A percentile compares a stretch with the other conserved stretches of the same genome.
Conservation (phyloP, 2,888 invertebrate species). For the Asteroscopus sphinx region DNA sequence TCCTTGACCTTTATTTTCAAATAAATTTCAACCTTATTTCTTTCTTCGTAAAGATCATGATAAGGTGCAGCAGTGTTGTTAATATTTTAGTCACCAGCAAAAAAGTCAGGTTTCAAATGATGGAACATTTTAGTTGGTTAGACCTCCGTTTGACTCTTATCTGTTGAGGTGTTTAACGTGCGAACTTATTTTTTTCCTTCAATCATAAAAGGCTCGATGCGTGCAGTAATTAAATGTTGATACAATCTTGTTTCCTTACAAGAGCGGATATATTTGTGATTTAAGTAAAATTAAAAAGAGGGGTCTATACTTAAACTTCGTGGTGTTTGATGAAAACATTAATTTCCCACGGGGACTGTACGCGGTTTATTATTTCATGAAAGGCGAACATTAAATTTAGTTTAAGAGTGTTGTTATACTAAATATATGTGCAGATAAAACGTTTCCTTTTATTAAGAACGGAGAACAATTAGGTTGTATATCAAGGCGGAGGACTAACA, state of each 20-base stretch:
- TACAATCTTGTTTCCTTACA: slow-evolving; percentile 49
- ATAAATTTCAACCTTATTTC: slow-evolving; percentile 62
- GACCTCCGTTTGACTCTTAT: slow-evolving; percentile 62
- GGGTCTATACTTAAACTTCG: slow-evolving; percentile 61
- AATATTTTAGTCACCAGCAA: slow-evolving; percentile 49
- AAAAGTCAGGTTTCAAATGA: slow-evolving; percentile 67
- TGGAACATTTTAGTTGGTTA: slow-evolving; percentile 61
- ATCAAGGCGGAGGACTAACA: slow-evolving; percentile 1
- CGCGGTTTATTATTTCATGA: slow-evolving; percentile 72
- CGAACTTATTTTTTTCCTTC: slow-evolving; percentile 57
- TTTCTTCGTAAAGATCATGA: slow-evolving; percentile 8
- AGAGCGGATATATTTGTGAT: slow-evolving; percentile 47
- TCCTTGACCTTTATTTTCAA: slow-evolving; percentile 14
- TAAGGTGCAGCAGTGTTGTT: neutral
- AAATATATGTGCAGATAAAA: slow-evolving; percentile 34
- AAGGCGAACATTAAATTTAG: slow-evolving; percentile 60
- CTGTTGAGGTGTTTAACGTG: slow-evolving; percentile 63
- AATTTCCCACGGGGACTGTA: slow-evolving; percentile 76
- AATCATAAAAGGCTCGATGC: slow-evolving; percentile 37
- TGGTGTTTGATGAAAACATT: slow-evolving; percentile 70
- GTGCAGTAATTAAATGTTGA: slow-evolving; percentile 57
- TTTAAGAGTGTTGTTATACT: slow-evolving; percentile 51
- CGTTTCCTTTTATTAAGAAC: slow-evolving; percentile 18
- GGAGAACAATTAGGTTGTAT: slow-evolving; percentile 15
- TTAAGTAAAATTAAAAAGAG: slow-evolving; percentile 64